phyloP scores from a whole-genome alignment of 2,797 vertebrate species.

The Selene dorsalis region DNA sequence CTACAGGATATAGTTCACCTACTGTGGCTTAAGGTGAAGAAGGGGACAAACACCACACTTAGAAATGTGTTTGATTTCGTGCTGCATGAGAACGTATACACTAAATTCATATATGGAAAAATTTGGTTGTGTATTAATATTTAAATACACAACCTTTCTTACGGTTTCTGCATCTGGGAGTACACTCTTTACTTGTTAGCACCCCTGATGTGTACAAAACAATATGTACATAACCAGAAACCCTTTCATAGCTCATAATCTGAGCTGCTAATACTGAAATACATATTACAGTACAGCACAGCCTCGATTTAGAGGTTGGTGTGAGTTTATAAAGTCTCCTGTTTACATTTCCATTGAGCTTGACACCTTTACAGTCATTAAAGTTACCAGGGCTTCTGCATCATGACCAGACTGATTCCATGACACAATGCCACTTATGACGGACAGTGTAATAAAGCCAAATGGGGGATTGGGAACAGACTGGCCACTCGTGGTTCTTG shows the following conservation, averaged over 20 bases:
- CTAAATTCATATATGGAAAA: background rate
- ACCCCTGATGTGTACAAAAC: conserved; percentile 4
- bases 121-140: background rate
- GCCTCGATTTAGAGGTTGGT: background rate
- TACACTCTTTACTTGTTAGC: background rate
- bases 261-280: background rate
- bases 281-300: conserved; percentile 3
- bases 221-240: background rate
- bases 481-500: conserved; percentile 29
- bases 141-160: conserved; percentile 9
- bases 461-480: conserved; percentile 46
- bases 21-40: conserved; percentile 27
- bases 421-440: conserved; percentile 32
- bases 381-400: conserved; percentile 5
- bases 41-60: background rate
- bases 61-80: background rate
- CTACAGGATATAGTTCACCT: conserved; percentile 13
- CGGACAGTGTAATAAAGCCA: conserved; percentile 36
- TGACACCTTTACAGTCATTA: conserved; percentile 7
- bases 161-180: background rate
- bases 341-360: conserved; percentile 13
- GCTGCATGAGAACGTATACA: background rate
- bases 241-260: background rate
- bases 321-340: background rate
- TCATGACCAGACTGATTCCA: conserved; percentile 8